Percentiles rank a stretch among this genome's conserved stretches.
phyloP scores from a whole-genome alignment of 1,140 invertebrate genomes.

The Macrotrachela quadricornifera region DNA sequence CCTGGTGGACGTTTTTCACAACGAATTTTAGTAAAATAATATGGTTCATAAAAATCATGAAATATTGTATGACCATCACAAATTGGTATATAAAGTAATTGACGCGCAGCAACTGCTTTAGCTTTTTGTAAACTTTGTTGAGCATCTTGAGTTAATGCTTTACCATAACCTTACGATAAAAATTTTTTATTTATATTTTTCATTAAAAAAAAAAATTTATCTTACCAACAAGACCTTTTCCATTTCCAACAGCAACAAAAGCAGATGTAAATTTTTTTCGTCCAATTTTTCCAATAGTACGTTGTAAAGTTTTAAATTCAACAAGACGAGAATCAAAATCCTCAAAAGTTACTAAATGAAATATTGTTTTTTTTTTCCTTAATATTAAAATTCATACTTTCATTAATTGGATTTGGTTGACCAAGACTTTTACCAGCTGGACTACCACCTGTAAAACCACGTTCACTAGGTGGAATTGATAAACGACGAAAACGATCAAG shows the following conservation, averaged over 20 bases:
- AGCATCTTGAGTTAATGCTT: conserved; percentile 15
- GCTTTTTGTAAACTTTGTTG: conserved; percentile 32
- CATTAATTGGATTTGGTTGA: conserved; percentile 54
- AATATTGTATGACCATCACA: conserved; percentile 53
- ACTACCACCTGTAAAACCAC: conserved; percentile 64
- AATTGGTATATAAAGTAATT: conserved; percentile 56
- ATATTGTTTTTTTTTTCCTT: conserved; percentile 16
- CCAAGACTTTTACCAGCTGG: conserved; percentile 63
- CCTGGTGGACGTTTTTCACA: conserved; percentile 32
- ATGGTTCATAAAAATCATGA: conserved; percentile 8
- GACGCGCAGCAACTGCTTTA: conserved; percentile 62
- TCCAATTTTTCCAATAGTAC: neutral
- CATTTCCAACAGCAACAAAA: conserved; percentile 63
- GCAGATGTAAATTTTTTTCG: conserved; percentile 4
- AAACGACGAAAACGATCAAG: conserved; percentile 38
- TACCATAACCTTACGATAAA: conserved; percentile 13
- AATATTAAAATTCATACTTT: conserved; percentile 13
- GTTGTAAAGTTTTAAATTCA: conserved; percentile 29
- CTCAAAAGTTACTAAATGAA: conserved; percentile 51
- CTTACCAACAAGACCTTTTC: conserved; percentile 52
- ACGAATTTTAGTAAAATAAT: conserved; percentile 6
- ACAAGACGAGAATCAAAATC: conserved; percentile 67
- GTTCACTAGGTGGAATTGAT: conserved; percentile 51
- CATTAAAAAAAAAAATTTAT: neutral
- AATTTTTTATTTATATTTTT: neutral